phyloP scores from a whole-genome alignment of 2,888 invertebrate species.

The Cosmorhoe ocellata region DNA sequence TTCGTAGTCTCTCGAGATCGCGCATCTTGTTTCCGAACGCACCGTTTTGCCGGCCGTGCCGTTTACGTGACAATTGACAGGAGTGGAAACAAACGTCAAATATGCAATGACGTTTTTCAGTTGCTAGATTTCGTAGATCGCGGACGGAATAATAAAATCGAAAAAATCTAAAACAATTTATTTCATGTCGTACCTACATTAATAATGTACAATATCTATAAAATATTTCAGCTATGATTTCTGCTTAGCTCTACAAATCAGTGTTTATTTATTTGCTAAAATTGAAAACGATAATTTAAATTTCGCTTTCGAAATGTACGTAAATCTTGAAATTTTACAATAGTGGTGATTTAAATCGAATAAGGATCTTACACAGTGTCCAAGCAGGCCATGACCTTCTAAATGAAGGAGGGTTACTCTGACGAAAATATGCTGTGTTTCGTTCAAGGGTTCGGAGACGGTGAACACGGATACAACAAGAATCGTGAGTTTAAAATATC shows the following conservation, averaged over 20 bases:
- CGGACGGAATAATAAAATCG: neutral
- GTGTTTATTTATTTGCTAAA: slow-evolving; percentile 23
- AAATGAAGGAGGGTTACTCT: slow-evolving; percentile 77
- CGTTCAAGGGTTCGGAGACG: slow-evolving; percentile 84
- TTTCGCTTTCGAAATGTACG: slow-evolving; percentile 1
- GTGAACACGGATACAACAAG: slow-evolving; percentile 59
- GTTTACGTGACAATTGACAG: slow-evolving; percentile 11
- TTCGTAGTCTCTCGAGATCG: slow-evolving; percentile 56
- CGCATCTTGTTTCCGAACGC: slow-evolving; percentile 56
- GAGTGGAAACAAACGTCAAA: slow-evolving; percentile 53
- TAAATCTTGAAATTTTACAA: slow-evolving; percentile 7
- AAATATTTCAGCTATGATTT: slow-evolving; percentile 19
- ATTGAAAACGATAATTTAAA: neutral
- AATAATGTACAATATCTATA: too few relatives aligned
- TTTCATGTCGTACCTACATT: too few relatives aligned
- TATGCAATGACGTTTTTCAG: slow-evolving; percentile 37
- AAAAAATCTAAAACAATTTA: too few relatives aligned
- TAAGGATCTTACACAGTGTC: slow-evolving; percentile 35
- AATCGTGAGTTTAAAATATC: slow-evolving; percentile 52
- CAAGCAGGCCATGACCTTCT: slow-evolving; percentile 60
- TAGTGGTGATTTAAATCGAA: slow-evolving; percentile 31
- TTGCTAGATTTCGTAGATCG: slow-evolving; percentile 30
- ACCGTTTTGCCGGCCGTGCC: slow-evolving; percentile 6
- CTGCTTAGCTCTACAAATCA: slow-evolving; percentile 27
- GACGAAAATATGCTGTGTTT: slow-evolving; percentile 87